Evolutionary conservation across 2,113 vertebrate genomes (phyloP).

Genomic region (Corvus moneduloides): DNA sequence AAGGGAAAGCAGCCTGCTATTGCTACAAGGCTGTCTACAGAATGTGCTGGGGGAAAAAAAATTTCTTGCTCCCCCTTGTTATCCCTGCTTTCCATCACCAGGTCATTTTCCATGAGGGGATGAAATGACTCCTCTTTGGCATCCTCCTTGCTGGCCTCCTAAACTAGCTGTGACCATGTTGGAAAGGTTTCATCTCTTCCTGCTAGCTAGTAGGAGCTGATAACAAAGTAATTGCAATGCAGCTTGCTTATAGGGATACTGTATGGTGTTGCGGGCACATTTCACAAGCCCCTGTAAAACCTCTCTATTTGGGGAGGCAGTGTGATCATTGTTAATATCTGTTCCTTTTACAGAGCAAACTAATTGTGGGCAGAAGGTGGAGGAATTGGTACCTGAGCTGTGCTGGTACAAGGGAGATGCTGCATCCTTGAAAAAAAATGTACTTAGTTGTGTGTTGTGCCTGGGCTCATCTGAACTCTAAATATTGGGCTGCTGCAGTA

Average conservation of each 20-base stretch:
- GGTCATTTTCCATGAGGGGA: background rate
- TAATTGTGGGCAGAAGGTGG: background rate
- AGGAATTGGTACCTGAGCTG: background rate
- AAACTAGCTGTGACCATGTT: background rate
- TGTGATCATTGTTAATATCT: rapidly evolving
- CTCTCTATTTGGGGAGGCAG: background rate
- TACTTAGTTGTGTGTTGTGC: background rate
- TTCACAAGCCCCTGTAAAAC: background rate
- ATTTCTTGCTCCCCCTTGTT: background rate
- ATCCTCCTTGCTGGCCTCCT: background rate
- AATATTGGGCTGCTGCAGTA: background rate
- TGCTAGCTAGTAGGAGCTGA: background rate
- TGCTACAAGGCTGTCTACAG: background rate
- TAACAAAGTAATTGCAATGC: background rate
- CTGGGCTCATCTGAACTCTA: background rate
- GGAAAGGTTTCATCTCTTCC: background rate
- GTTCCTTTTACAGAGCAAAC: background rate
- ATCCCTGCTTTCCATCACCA: background rate
- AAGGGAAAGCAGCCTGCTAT: background rate
- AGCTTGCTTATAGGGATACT: background rate
- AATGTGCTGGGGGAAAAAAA: background rate
- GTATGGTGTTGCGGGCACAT: rapidly evolving
- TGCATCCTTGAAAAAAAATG: background rate
- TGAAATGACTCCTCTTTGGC: background rate
- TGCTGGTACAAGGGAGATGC: background rate